Conservation (phyloP, 2,888 invertebrate genomes). For the Chloroclysta siterata region DNA sequence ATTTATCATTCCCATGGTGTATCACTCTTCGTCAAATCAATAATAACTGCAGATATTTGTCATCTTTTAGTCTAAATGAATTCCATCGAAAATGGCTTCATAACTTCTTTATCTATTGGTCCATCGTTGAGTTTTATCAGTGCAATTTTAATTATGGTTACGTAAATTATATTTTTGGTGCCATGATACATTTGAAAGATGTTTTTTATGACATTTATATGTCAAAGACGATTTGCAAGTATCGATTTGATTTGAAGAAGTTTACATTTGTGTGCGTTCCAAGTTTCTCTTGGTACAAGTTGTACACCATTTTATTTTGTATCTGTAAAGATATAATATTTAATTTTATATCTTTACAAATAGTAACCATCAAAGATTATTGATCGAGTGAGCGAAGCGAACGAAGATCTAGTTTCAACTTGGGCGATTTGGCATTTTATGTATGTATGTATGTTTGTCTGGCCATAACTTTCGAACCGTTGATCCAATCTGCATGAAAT, state of each 20-base stretch:
- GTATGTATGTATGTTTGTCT: no score
- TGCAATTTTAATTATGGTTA: slow-evolving; percentile 5
- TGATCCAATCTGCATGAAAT: no score
- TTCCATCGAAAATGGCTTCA: slow-evolving; percentile 20
- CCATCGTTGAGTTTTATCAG: slow-evolving; percentile 1
- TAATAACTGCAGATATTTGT: background rate
- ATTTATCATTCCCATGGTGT: slow-evolving; percentile 57
- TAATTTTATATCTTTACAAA: no score
- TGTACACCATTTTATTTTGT: no score
- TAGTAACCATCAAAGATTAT: no score
- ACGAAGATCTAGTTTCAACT: no score
- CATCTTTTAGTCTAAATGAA: slow-evolving; percentile 15
- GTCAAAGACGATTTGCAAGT: background rate
- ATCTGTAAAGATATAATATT: no score
- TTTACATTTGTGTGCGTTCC: background rate
- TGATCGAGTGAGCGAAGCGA: no score
- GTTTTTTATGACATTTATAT: slow-evolving; percentile 8
- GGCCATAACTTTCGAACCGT: no score
- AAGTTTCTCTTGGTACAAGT: no score
- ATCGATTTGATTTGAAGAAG: background rate
- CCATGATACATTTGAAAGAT: slow-evolving; percentile 12
- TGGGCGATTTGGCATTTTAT: no score
- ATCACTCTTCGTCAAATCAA: background rate
- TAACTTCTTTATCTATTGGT: slow-evolving; percentile 8
- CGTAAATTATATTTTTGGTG: slow-evolving; percentile 7